Conservation (phyloP, 2,888 invertebrate species). For the Acanthosepion pharaonis region DNA sequence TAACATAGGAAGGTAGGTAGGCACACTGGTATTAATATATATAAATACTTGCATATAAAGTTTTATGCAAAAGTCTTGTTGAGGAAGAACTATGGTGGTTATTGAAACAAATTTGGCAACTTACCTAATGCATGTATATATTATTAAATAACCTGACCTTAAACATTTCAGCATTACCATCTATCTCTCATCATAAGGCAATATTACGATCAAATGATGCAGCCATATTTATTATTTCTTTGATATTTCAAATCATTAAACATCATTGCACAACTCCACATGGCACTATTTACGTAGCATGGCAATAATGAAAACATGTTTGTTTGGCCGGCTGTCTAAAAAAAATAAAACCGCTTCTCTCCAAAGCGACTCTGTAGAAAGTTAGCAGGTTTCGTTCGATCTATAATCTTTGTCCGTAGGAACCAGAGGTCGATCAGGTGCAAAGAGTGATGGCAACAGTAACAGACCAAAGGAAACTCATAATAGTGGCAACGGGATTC, state of each 20-base stretch:
- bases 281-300: background rate
- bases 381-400: background rate
- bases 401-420: constrained; percentile 33
- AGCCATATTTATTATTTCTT: background rate
- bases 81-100: too few relatives aligned
- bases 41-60: too few relatives aligned
- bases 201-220: background rate
- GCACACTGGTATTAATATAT: too few relatives aligned
- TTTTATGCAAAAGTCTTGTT: too few relatives aligned
- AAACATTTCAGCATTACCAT: background rate
- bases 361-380: background rate
- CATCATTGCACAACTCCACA: background rate
- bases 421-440: constrained; percentile 33
- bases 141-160: background rate
- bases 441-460: background rate
- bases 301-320: constrained; percentile 21
- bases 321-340: background rate
- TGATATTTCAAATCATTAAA: constrained; percentile 9
- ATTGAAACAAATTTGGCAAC: too few relatives aligned
- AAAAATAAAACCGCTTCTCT: background rate
- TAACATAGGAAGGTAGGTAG: too few relatives aligned
- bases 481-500: background rate
- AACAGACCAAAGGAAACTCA: background rate
- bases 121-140: background rate
- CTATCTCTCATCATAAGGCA: background rate